Conservation (phyloP, 1,140 invertebrate species). For the Psix sp. region DNA sequence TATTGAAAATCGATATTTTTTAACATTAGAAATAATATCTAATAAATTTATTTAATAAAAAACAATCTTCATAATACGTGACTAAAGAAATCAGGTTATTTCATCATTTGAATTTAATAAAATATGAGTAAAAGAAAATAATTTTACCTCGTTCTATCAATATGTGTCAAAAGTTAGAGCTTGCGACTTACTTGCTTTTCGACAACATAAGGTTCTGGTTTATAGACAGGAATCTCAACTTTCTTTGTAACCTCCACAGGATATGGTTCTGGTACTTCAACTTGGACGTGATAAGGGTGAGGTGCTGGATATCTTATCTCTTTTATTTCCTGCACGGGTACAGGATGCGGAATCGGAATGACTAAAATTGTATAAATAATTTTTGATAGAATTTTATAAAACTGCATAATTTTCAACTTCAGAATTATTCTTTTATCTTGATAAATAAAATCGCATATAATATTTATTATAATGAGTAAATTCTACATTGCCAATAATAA, state of each 20-base stretch:
- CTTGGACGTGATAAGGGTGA: slow-evolving; percentile 84
- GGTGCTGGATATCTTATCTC: slow-evolving; percentile 85
- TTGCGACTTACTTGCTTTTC: slow-evolving; percentile 79
- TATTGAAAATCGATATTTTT: too few species aligned
- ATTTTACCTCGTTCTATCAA: neutral
- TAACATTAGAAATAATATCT: too few species aligned
- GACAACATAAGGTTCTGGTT: slow-evolving; percentile 84
- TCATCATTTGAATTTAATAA: too few species aligned
- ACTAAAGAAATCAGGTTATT: too few species aligned
- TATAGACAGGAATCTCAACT: slow-evolving; percentile 81
- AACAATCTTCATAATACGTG: too few species aligned
- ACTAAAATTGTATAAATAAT: slow-evolving; percentile 68
- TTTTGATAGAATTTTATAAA: neutral
- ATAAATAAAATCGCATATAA: neutral
- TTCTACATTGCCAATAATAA: neutral
- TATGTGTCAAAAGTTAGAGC: neutral
- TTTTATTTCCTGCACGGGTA: slow-evolving; percentile 84
- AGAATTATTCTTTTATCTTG: too few species aligned
- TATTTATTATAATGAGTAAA: neutral
- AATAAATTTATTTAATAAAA: too few species aligned
- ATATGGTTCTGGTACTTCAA: slow-evolving; percentile 85
- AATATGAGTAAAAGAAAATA: neutral
- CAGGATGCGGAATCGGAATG: slow-evolving; percentile 85
- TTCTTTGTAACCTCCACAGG: slow-evolving; percentile 85
- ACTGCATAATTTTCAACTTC: too few species aligned